Base-by-base conservation (phyloP, 2,113 vertebrate genomes). In the Clarias magur region DNA sequence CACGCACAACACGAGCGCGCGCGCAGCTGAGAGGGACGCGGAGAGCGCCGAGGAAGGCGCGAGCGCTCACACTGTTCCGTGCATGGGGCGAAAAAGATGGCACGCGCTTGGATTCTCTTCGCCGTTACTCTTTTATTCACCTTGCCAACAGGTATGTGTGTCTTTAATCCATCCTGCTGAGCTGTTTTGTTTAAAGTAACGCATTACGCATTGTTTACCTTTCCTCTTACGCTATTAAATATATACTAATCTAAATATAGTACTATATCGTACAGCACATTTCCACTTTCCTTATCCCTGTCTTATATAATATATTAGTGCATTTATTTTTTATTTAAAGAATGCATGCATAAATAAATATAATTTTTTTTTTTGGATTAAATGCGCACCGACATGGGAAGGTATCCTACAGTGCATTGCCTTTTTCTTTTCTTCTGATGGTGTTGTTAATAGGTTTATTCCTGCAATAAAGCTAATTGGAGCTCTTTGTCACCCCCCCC, bases 31-130 rank as follows among this genome's bases (percentile, higher is more conserved):
- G 60, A 81, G n/a, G n/a, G 30, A 80, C 73, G 56, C 65, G 30
- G 62, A 78, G 38, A 25, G 83, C 70, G 21, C 56, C 25, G 48
- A n/a, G 65, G 42, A 85, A 84, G 38, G 76, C 80, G 84, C 68
- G 63, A 57, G 38, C 84, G 82, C 38, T 62, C 83, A 63, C 62
- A 21, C 84, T 27, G 11, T 4, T 30, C 23, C 16, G 84, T 42
- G 70, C 70, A 68, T 48, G 70, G 84, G 25, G 80, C 70, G 27
- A 65, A 60, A 38, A 88, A 30, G 70, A 91, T 91, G 90, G 70
- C 63, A 53, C 19, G 89, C 48, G 79, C 63, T 27, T 87, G 88
- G 88, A 86, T 87, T 62, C 73, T 89, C 27, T 59, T 63, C 72
- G 30, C 78, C 12, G 34, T 81, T 34, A n/a, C 75, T 12, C 30